Conservation (phyloP, 2,888 invertebrate genomes). For the Amiota communis region DNA sequence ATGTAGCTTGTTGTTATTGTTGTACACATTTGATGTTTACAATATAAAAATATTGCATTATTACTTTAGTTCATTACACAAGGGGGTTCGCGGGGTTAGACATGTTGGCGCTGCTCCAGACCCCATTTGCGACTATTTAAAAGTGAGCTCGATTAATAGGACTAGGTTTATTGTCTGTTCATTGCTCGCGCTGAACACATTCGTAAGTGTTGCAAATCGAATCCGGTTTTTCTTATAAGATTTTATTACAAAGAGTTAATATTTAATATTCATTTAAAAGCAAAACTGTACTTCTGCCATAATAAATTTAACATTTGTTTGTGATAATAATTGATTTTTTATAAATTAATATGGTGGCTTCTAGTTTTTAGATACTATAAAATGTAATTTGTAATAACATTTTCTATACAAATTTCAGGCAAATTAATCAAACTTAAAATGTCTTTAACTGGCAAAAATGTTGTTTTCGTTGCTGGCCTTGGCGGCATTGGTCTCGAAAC, state of each 20-base stretch:
- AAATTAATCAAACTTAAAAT: slow-evolving; percentile 43
- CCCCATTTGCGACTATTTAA: slow-evolving; percentile 37
- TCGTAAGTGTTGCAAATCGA: slow-evolving; percentile 3
- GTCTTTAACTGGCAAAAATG: slow-evolving; percentile 58
- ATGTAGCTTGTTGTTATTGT: background rate
- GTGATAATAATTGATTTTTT: background rate
- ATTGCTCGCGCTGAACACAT: slow-evolving; percentile 15
- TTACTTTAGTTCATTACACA: slow-evolving; percentile 11
- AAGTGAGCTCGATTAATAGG: background rate
- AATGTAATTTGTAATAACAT: no score
- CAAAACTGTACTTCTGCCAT: slow-evolving; percentile 58
- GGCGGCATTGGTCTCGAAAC: slow-evolving; percentile 67
- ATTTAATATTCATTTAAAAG: slow-evolving; percentile 52
- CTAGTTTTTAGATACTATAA: no score
- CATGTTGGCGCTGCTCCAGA: background rate
- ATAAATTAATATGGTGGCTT: no score
- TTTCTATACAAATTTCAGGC: background rate
- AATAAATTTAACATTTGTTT: no score
- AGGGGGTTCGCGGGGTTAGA: background rate
- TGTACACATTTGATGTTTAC: background rate
- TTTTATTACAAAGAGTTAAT: slow-evolving; percentile 36
- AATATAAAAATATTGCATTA: slow-evolving; percentile 16
- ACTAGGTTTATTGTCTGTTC: slow-evolving; percentile 29
- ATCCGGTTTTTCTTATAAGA: background rate
- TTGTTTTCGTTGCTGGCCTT: slow-evolving; percentile 64